Evolutionary conservation across 2,888 invertebrate genomes (phyloP), one percentile per base, ranked within the genome.

Genomic region (Coecobrya sp.): DNA sequence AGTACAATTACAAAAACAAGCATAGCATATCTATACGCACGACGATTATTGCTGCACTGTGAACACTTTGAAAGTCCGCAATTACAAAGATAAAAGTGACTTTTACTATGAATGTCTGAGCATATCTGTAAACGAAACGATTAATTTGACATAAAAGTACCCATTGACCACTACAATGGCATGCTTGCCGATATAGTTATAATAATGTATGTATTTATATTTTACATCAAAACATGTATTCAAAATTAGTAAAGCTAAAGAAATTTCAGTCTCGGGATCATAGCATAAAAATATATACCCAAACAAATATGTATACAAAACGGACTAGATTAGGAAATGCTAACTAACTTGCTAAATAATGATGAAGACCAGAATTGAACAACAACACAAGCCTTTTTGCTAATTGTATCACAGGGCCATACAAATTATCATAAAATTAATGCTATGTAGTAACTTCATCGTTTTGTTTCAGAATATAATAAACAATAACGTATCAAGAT

Each of bases 321-420:
- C n/a, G n/a, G n/a, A n/a, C n/a, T n/a, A 36, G 52, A 52, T 52
- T 52, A 52, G 7, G 36, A 7, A 36, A 7, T 36, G 36, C 36
- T 36, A 36, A 36, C 7, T 36, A n/a, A 7, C 36, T 36, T 36
- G 7, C 36, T 36, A 36, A 36, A 7, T 36, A 36, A 52, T 52
- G 2, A 52, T 16, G 3, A 11, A 52, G 52, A 30, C 30, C 30
- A 16, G 30, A 68, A n/a, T n/a, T n/a, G n/a, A n/a, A n/a, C n/a
- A n/a, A 68, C 68, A 22, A 1, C 13, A 1, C 25, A 62, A 22
- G 62, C 25, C n/a, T 10, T 62, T 4, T n/a, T 62, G n/a, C 10
- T 19, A n/a, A 55, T 30, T 68, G 27, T 79, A 79, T 79, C 79
- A 79, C 79, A 79, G 79, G 79, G 79, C 42, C 70, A 42, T 49